A percentile compares a stretch with the other conserved stretches of the same genome.
phyloP scores from a whole-genome alignment of 2,797 vertebrate species.

The Falco rusticolus region DNA sequence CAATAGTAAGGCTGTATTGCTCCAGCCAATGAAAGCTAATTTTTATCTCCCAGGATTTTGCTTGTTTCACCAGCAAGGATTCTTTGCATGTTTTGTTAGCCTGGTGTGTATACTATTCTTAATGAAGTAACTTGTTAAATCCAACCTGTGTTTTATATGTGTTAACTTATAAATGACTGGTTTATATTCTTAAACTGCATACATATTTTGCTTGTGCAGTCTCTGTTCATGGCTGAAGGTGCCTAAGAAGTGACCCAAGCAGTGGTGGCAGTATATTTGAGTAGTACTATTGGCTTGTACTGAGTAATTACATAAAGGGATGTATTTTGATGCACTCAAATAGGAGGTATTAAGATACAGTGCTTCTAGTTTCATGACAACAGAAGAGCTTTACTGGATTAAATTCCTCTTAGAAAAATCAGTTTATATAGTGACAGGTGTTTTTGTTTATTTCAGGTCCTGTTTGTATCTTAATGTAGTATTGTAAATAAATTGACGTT shows the following conservation, averaged over 20 bases:
- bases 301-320: background rate
- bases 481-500: background rate
- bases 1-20: background rate
- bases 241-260: background rate
- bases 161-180: background rate
- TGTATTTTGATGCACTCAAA: background rate
- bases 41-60: background rate
- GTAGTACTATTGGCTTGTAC: background rate
- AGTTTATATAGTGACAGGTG: background rate
- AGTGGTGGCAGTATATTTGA: background rate
- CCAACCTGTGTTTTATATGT: background rate
- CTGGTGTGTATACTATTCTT: background rate
- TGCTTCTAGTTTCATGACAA: background rate
- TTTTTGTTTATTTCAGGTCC: background rate
- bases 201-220: fast-evolving
- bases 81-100: background rate
- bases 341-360: background rate
- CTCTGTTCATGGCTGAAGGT: fast-evolving
- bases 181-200: background rate
- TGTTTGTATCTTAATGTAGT: background rate
- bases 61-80: background rate
- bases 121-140: background rate
- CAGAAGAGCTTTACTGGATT: background rate
- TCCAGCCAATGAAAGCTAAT: fast-evolving
- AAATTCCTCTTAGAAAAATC: background rate